A percentile compares a stretch with the other conserved stretches of the same genome.
These are phyloP conservation scores for Strongylocentrotus purpuratus DNA, from an alignment of 35 echinoderm and acorn worm genomes.

Conservation along the genomic window DNA sequence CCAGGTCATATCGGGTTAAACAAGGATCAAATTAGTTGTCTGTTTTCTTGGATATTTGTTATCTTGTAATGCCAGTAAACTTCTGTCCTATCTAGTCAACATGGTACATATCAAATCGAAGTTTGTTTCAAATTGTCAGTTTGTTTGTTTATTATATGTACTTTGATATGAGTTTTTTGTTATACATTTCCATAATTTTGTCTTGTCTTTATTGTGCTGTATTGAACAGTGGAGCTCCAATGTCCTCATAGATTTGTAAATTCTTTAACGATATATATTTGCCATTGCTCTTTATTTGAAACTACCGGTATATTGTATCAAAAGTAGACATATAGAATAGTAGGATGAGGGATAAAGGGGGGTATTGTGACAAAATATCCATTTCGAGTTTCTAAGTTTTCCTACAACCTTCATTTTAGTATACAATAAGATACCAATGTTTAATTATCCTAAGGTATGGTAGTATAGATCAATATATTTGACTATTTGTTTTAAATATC, in stretches of 20 bases:
- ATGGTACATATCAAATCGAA: neutral
- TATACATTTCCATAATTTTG: neutral
- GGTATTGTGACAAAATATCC: neutral
- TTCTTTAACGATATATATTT: neutral
- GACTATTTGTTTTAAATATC: no score
- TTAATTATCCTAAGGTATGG: neutral
- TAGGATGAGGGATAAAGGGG: neutral
- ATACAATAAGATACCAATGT: neutral
- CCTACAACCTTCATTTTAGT: neutral
- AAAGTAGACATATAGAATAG: neutral
- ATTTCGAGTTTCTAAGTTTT: no score
- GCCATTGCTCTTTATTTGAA: neutral
- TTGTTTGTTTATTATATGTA: neutral
- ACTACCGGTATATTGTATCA: neutral
- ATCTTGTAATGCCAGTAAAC: neutral
- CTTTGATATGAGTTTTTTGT: neutral
- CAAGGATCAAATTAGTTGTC: neutral
- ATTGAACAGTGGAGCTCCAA: neutral
- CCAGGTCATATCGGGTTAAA: neutral
- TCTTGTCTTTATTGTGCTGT: neutral
- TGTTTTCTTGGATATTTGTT: neutral
- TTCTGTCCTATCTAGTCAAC: neutral
- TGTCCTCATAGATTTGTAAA: neutral
- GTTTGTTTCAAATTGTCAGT: neutral
- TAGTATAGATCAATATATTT: neutral